Evolutionary conservation across 2,797 vertebrate genomes (phyloP), one percentile per base, ranked within the genome.

Genomic region (Eospalax fontanierii): DNA sequence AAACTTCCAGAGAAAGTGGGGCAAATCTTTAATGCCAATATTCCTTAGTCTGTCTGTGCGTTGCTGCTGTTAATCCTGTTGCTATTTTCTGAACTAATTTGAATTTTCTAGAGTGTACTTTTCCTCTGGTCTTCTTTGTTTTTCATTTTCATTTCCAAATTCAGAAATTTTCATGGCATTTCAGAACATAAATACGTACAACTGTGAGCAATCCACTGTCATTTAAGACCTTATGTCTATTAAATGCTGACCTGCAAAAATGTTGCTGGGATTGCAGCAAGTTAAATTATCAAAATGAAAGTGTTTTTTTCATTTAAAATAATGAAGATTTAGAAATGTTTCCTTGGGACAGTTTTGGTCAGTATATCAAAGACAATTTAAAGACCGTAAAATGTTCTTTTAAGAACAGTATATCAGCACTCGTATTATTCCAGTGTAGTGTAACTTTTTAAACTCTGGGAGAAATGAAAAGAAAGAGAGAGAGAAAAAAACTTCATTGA

Each of bases 221-320:
- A 66, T 43, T 94, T 89, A 74, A 84, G 70, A 91, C 89, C 46
- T 21, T 63, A 35, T 81, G 11, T 70, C 46, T 3, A 40, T 95
- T 89, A 30, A 68, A n/a, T 63, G 18, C 68, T 95, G 43, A 4
- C 38, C 33, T 87, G 94, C 4, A 94, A 21, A 96, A 95, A 79
- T 86, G 30, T 7, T 38, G 2, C 16, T 73, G 4, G 86, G 22
- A 21, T 93, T 73, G 1, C 63, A 89, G 57, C 74, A 81, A 85
- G 78, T 84, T 57, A 92, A 92, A 40, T 88, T 71, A 10, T 85
- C 21, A 74, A n/a, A 57, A 71, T 65, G 24, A 89, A 83, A 92
- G 65, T 54, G 8, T 78, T 21, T n/a, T 87, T 82, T 89, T 5
- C 9, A 40, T 4, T 70, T 75, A 90, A 50, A 86, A 63, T 95